Conservation (phyloP, 2,113 vertebrate genomes). For the Halichoerus grypus region DNA sequence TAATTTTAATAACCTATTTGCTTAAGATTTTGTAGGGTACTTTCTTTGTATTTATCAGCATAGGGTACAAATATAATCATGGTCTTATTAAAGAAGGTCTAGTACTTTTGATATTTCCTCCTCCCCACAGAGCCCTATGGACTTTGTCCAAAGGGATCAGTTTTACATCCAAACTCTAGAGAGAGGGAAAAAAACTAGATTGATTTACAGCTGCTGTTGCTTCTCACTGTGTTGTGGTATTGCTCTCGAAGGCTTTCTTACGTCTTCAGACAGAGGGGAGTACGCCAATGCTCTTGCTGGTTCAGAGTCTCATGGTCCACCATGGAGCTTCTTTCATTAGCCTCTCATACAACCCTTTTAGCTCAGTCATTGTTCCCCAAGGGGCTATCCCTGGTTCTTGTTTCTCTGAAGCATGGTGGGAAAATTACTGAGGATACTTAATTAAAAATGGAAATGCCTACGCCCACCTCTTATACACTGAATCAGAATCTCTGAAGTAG, state of each 20-base stretch:
- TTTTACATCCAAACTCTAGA: background rate
- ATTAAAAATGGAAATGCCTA: background rate
- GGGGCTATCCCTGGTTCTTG: background rate
- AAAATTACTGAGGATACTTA: background rate
- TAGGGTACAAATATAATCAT: background rate
- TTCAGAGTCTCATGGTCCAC: background rate
- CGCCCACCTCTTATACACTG: background rate
- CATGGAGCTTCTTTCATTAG: background rate
- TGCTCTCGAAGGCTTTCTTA: background rate
- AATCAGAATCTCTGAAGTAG: background rate
- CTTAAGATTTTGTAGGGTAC: slow-evolving; percentile 2
- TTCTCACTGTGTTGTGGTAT: background rate
- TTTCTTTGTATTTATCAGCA: background rate
- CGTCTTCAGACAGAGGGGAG: background rate
- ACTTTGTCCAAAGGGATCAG: background rate
- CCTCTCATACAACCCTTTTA: background rate
- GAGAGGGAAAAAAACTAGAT: background rate
- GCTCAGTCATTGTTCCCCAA: background rate
- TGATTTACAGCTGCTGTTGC: background rate
- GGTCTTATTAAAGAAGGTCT: background rate
- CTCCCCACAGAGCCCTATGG: background rate
- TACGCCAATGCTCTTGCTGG: background rate
- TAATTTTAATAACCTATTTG: background rate
- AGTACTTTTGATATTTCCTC: background rate
- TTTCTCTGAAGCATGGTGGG: background rate